phyloP scores from a whole-genome alignment of 2,113 vertebrate genomes.

The Scomber colias region DNA sequence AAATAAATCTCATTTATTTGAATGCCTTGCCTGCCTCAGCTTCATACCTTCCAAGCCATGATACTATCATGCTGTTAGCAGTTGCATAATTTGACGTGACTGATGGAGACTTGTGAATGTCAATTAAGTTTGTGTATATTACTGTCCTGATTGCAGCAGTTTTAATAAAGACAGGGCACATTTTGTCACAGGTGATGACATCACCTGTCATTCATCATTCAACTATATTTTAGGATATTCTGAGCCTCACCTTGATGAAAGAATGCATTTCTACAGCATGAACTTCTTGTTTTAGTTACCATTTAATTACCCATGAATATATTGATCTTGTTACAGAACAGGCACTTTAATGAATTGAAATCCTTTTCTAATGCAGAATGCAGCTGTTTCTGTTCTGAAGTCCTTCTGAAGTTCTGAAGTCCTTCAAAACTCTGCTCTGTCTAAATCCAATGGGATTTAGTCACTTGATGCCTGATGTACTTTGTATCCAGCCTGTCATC shows the following conservation, averaged over 20 bases:
- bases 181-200: neutral
- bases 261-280: no score
- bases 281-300: no score
- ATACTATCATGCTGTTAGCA: neutral
- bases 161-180: neutral
- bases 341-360: neutral
- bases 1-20: constrained; percentile 32
- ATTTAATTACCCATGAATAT: neutral
- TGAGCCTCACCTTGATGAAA: no score
- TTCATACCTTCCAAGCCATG: neutral
- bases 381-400: neutral
- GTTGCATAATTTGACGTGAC: constrained; percentile 12
- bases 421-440: constrained; percentile 17
- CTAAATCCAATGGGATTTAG: constrained; percentile 47
- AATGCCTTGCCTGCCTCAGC: constrained; percentile 3
- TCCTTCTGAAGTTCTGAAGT: no score
- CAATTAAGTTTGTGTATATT: neutral
- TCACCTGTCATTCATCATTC: neutral
- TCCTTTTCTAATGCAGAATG: neutral
- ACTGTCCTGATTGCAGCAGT: neutral
- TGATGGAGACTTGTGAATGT: neutral
- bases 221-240: neutral
- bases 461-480: constrained; percentile 50
- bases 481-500: constrained; percentile 65
- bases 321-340: neutral